phyloP scores from a whole-genome alignment of 2,888 invertebrate genomes.

The Gastracanthus pulcherrimus region DNA sequence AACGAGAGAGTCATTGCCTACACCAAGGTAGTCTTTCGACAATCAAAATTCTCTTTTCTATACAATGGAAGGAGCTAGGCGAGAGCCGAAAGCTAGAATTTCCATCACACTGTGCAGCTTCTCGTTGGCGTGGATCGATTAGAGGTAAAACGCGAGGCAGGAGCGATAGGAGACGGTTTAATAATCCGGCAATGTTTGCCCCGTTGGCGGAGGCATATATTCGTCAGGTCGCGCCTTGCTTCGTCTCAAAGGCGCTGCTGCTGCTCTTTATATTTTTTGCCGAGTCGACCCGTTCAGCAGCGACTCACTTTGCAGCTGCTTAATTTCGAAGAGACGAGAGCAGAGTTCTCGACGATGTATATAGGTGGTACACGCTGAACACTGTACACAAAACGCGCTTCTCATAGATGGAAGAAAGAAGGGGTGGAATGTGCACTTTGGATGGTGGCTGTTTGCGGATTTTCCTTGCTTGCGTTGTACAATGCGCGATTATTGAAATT shows the following conservation, averaged over 20 bases:
- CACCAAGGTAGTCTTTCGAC: constrained; percentile 4
- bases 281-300: not conserved
- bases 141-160: constrained; percentile 68
- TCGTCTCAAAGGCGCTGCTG: not conserved
- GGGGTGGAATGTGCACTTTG: constrained; percentile 35
- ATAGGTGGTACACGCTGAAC: not conserved
- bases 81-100: constrained; percentile 58
- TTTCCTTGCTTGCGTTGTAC: not conserved
- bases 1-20: too few relatives aligned
- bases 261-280: not conserved
- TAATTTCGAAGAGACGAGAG: constrained; percentile 42
- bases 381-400: too few relatives aligned
- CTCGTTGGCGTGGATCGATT: constrained; percentile 64
- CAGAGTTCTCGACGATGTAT: not conserved
- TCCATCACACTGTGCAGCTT: constrained; percentile 64
- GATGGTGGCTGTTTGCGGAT: constrained; percentile 15
- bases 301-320: constrained; percentile 30
- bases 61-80: not conserved
- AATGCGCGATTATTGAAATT: constrained; percentile 44
- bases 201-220: constrained; percentile 30
- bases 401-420: constrained; percentile 32
- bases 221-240: too few relatives aligned
- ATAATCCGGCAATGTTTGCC: constrained; percentile 73
- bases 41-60: too few relatives aligned
- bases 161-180: constrained; percentile 68